Base-by-base conservation (phyloP, 2,797 vertebrate species). In the Myripristis jacobus region DNA sequence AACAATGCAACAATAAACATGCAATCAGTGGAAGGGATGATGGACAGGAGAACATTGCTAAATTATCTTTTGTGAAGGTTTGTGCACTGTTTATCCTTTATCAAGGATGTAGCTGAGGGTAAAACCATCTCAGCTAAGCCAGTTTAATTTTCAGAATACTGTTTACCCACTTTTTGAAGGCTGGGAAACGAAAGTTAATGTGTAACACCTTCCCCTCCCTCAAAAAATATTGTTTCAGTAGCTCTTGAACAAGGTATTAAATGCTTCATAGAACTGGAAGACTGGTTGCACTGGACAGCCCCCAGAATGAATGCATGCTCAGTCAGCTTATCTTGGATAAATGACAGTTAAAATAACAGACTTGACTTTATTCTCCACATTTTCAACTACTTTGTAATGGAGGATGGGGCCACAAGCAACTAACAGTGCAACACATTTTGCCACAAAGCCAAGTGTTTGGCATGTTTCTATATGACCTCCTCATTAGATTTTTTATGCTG, bases 21-120 rank as follows among this genome's bases (percentile, higher is more conserved):
- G 50, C 87, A 88, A 87, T 80, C 83, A 85, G 80, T 86, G 58
- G 73, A 79, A 75, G 77, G 62, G 73, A 79, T 77, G 64, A 84
- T 82, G 77, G 83, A 84, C 77, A 79, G 82, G 75, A 74, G 73
- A 80, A 73, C 77, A 58, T 69, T 18, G 34, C 75, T 58, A 78
- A 82, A 84, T 82, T 79, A 72, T 77, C 36, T 73, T 52, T 82
- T 79, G 73, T 70, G 72, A 68, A 36, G 60, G 73, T 52, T 60
- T 15, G 44, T 66, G 73, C 76, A 51, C 63, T 61, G 80, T 73
- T 85, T 70, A 74, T 73, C 72, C 59, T 79, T 66, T 69, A 81
- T 75, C 68, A 47, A 63, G 61, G 62, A 47, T 68, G 62, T 68
- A 75, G 38, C 53, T 44, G 66, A 77, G 62, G 65, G 36, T 73